Base-by-base conservation (phyloP, 92 coral and sea anemone species). In the Umimayanthus chanpuru region DNA sequence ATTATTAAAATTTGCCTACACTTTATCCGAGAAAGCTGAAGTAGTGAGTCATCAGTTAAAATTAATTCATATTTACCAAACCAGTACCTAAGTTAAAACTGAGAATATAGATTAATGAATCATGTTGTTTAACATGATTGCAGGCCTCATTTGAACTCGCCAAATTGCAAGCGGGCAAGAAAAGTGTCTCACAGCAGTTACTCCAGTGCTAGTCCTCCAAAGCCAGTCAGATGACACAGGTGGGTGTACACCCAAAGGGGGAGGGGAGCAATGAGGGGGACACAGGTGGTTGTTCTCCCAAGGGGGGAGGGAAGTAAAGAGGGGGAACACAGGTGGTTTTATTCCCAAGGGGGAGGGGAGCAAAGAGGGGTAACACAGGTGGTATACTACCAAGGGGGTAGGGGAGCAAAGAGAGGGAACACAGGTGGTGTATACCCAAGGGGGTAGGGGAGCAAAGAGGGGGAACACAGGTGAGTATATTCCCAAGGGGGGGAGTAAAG, bases 221-320 rank as follows among this genome's bases (percentile, higher is more conserved):
- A 94, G 53, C 97, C 93, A 73, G 92, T 91, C 64, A 90, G 97
- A 85, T 94, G 80, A 94, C 89, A 84, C 72, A 41, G 55, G 72
- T 73, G 16, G 28, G 87, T 88, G 1, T 25, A 16, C 15, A 75
- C 72, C 39, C 20, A 11, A 84, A 8, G 29, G 25, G 25, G 67
- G n/a, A 55, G 16, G 64, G 49, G 49, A 44, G 7, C 5, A 32
- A 32, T 32, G 9, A 44, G 9, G 49, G 9, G 67, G 65, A 89
- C 82, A 79, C n/a, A 18, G 15, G 38, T 66, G 10, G n/a, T 76
- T 80, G 18, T 30, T 6, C 5, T 86, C 82, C 39, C 20, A n/a
- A 84, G 26, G 53, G 25, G 67, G 67, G 7, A 61, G 67, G 64
- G 64, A 20, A 11, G 15, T 15, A 55, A 55, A 15, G 20, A 15